These are phyloP conservation scores for Tragelaphus imberbis DNA, from an alignment of 2,113 vertebrate genomes.

Conservation along the genomic window DNA sequence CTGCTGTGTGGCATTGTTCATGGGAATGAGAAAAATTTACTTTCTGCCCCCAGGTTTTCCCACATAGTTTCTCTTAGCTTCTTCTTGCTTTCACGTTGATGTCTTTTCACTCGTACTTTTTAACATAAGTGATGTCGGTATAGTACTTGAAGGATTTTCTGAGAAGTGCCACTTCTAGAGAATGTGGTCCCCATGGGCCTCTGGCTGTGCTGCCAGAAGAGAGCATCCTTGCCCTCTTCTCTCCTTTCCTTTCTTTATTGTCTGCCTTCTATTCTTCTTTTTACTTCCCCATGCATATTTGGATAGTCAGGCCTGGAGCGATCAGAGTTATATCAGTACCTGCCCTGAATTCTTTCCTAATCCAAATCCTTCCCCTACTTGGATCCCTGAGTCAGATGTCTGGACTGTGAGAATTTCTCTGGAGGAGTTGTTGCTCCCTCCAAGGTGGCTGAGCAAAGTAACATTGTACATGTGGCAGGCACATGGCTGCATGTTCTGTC, in stretches of 20 bases:
- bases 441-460: neutral
- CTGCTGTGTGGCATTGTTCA: neutral
- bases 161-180: neutral
- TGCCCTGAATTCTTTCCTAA: neutral
- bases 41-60: neutral
- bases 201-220: neutral
- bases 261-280: neutral
- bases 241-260: neutral
- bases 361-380: neutral
- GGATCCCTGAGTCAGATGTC: neutral
- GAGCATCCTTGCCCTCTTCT: neutral
- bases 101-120: neutral
- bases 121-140: neutral
- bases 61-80: neutral
- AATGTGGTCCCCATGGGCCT: too few relatives aligned
- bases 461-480: conserved; percentile 56
- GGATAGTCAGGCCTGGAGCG: neutral
- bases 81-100: neutral
- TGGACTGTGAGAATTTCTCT: neutral
- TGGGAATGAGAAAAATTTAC: neutral
- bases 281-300: neutral
- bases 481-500: conserved; percentile 11
- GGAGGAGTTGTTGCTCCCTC: neutral
- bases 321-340: neutral
- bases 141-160: neutral